Base-by-base conservation (phyloP, 2,113 vertebrate genomes). In the Calcarius ornatus region DNA sequence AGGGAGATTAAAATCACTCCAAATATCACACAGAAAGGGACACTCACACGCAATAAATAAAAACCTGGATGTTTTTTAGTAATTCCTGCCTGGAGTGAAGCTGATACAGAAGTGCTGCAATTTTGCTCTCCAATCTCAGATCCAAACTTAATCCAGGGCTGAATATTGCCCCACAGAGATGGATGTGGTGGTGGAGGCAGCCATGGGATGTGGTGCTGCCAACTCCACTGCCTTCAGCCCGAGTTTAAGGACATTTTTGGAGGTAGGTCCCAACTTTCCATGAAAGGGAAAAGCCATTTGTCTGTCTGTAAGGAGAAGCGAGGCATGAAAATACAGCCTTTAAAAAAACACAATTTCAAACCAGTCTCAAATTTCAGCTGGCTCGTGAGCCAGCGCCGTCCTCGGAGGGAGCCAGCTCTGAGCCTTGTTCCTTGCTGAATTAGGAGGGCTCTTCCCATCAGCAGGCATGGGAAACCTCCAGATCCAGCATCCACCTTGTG, bases 241-340 rank as follows among this genome's bases (percentile, higher is more conserved):
- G 10, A 38, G 47, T 23, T 78, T 30, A 45, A 80, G 56, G 43
- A 50, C 37, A 2, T 64, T 92, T 84, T n/a, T 59, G 8, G 68
- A 89, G 84, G 83, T 56, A 64, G 47, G 50, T 88, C 83, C 93
- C 86, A 84, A 33, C 43, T 86, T 96, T 60, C 93, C 87, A 71
- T 71, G 51, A 48, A 71, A 91, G 86, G 53, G 66, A 88, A 94
- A 91, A 88, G 76, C 37, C 60, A 65, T 73, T 69, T 95, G 76
- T 96, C 20, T 79, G 65, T 42, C 80, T 63, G 30, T 31, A 9
- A 2, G 37, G 84, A 87, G 75, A 79, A 96, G 30, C 1, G 72
- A 92, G 75, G 60, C 65, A 38, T 28, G 81, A 91, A 96, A 90
- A 61, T 16, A 48, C 12, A 87, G 48, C 25, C 73, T 81, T 87